Conservation (phyloP, 92 coral and sea anemone genomes). For the Pocillopora grandis region DNA sequence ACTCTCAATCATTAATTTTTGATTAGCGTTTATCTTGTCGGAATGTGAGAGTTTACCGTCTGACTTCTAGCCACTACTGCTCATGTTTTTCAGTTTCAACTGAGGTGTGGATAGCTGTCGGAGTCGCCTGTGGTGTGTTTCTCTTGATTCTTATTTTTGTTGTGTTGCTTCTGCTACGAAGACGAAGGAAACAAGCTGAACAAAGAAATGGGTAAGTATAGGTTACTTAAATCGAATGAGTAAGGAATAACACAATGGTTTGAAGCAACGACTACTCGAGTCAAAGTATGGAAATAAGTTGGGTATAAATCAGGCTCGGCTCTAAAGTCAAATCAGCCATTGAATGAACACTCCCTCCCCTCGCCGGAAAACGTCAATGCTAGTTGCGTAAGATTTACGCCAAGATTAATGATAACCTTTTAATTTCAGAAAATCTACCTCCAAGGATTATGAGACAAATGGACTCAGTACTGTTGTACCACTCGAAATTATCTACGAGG, state of each 20-base stretch:
- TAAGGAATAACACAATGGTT: too few relatives aligned
- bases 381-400: not conserved
- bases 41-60: not conserved
- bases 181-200: slow-evolving; percentile 58
- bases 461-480: slow-evolving; percentile 56
- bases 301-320: too few relatives aligned
- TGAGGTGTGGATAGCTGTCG: slow-evolving; percentile 72
- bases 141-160: slow-evolving; percentile 56
- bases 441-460: slow-evolving; percentile 8
- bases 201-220: slow-evolving; percentile 30
- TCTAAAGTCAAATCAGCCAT: too few relatives aligned
- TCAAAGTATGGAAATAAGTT: too few relatives aligned
- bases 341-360: too few relatives aligned
- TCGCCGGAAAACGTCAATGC: too few relatives aligned
- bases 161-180: slow-evolving; percentile 56
- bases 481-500: slow-evolving; percentile 70
- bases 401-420: not conserved
- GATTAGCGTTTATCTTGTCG: not conserved
- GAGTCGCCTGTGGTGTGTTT: slow-evolving; percentile 66
- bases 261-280: too few relatives aligned
- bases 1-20: not conserved
- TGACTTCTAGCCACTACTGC: not conserved
- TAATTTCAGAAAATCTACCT: not conserved
- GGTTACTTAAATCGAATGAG: too few relatives aligned
- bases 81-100: slow-evolving; percentile 20